Conservation (phyloP, 2,888 invertebrate species). For the Cerastis leucographa region DNA sequence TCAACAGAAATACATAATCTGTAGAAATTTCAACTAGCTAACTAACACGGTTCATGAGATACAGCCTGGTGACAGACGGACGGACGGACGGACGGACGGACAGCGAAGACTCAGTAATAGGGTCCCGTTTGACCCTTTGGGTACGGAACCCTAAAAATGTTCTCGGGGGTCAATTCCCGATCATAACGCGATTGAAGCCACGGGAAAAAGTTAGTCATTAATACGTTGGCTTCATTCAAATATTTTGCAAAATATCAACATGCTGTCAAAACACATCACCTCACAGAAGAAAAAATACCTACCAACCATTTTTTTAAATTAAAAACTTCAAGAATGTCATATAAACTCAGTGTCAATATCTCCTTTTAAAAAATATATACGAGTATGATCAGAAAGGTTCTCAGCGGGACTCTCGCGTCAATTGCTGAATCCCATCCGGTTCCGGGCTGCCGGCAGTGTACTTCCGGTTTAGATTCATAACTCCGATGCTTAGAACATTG, state of each 20-base stretch:
- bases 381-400: slow-evolving; percentile 72
- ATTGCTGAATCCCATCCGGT: slow-evolving; percentile 88
- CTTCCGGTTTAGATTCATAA: slow-evolving; percentile 83
- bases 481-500: slow-evolving; percentile 81
- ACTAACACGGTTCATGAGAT: too few species aligned
- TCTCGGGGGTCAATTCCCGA: not conserved
- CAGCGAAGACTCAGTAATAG: too few species aligned
- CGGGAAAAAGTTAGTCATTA: not conserved
- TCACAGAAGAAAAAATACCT: slow-evolving; percentile 16
- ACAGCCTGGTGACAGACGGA: too few species aligned
- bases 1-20: too few species aligned
- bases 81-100: too few species aligned
- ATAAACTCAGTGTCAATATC: slow-evolving; percentile 75
- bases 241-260: not conserved
- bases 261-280: slow-evolving; percentile 7
- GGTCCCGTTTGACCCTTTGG: too few species aligned
- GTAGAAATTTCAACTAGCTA: too few species aligned
- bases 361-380: slow-evolving; percentile 71
- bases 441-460: slow-evolving; percentile 81
- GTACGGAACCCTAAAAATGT: too few species aligned
- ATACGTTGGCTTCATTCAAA: not conserved
- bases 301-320: slow-evolving; percentile 50
- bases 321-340: slow-evolving; percentile 60
- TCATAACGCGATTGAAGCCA: too few species aligned
- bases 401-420: slow-evolving; percentile 83